Evolutionary conservation across 2,888 invertebrate species (phyloP), one percentile per base, ranked within the genome.

Genomic region (Drosophila atripex): DNA sequence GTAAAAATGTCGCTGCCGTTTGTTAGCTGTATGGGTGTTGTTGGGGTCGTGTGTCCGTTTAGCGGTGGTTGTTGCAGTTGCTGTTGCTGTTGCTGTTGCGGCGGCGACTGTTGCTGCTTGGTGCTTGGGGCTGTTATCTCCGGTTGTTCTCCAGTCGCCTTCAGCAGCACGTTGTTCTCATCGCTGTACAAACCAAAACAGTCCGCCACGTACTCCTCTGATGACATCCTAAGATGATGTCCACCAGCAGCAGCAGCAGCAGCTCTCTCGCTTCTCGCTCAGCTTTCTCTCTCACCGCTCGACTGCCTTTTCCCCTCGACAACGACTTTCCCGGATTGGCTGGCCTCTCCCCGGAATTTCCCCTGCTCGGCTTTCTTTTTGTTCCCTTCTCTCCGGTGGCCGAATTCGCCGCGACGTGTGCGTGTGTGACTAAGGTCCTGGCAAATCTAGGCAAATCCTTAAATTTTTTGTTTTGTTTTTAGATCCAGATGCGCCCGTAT

Each of bases 121-220:
- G 57, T 21, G 58, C 65, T 45, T 72, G 96, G 59, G 66, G 35
- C 21, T 6, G 30, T 23, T 47, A 59, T 95, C 97, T 97, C 94
- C 76, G 75, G 75, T 73, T 84, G 21, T 60, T 52, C 52, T 38
- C 25, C 11, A 25, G 45, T 84, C 94, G 96, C 96, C 95, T 96
- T 96, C 94, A 96, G 96, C 95, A 96, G 94, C 93, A 96, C 95
- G 93, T 78, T 87, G 68, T 95, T 95, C 94, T 95, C 96, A 95
- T 89, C 89, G 84, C 96, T 95, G 94, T 95, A 96, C 96, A 96
- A 96, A 94, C 96, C 96, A 95, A 96, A 96, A 94, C 95, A 95
- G 94, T 95, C 96, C 94, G 95, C 96, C 94, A 96, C 95, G 95
- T 97, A 96, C 96, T 97, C 97, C 95, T 96, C 97, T 95, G 96